Conservation (phyloP, 2,888 invertebrate species). For the Spisula solida region DNA sequence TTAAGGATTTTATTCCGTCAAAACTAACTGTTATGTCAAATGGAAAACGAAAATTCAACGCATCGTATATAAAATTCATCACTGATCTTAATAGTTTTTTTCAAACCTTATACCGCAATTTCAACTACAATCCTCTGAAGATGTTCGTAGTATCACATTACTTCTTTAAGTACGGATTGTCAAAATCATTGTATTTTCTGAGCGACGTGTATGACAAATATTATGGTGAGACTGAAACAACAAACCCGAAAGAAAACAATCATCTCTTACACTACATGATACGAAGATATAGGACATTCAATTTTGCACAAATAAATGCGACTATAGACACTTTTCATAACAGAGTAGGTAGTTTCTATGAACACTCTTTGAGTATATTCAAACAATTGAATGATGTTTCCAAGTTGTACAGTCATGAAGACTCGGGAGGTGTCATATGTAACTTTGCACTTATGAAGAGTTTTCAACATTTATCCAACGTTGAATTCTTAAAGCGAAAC, state of each 20-base stretch:
- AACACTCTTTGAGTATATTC: neutral
- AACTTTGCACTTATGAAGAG: slow-evolving; percentile 27
- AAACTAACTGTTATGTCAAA: neutral
- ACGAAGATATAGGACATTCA: neutral
- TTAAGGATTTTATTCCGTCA: neutral
- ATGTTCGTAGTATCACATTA: slow-evolving; percentile 35
- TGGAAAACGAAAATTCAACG: neutral
- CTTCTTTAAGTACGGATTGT: slow-evolving; percentile 24
- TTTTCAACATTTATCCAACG: neutral
- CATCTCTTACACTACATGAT: slow-evolving; percentile 30
- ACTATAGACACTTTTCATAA: neutral
- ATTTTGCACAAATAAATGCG: neutral
- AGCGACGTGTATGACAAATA: slow-evolving; percentile 29
- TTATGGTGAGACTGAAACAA: slow-evolving; percentile 6
- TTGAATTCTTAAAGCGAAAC: neutral
- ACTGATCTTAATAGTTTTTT: slow-evolving; percentile 41
- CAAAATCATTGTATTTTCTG: neutral
- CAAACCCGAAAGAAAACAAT: slow-evolving; percentile 33
- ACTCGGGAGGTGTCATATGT: slow-evolving; percentile 36
- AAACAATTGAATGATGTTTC: slow-evolving; percentile 25
- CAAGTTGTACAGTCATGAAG: slow-evolving; percentile 33
- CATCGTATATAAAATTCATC: neutral
- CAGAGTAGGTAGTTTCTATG: neutral
- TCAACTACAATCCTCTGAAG: slow-evolving; percentile 32
- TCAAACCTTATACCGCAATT: slow-evolving; percentile 32